A percentile compares a stretch with the other conserved stretches of the same genome.
Evolutionary conservation across 2,888 invertebrate species (phyloP).

Genomic region (Macroteleia sp.): DNA sequence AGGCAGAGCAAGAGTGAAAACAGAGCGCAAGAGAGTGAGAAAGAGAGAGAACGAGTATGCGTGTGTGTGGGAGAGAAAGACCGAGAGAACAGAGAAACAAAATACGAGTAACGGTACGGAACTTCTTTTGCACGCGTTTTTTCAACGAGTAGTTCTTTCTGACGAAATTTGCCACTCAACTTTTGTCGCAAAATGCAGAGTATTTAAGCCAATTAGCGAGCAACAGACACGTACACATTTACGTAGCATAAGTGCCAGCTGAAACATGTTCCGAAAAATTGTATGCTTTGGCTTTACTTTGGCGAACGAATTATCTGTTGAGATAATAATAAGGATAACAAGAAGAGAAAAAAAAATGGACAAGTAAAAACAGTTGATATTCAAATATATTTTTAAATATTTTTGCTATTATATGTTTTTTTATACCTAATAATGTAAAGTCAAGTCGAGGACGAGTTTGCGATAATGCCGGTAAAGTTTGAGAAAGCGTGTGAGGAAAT

Average conservation of each 20-base stretch:
- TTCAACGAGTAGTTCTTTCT: slow-evolving; percentile 70
- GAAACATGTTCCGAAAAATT: slow-evolving; percentile 78
- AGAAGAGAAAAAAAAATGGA: slow-evolving; percentile 8
- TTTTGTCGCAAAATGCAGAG: slow-evolving; percentile 80
- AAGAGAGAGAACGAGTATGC: slow-evolving; percentile 11
- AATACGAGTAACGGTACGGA: too few species aligned
- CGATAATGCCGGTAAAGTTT: slow-evolving; percentile 13
- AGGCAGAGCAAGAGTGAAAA: background rate
- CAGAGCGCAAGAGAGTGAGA: slow-evolving; percentile 14
- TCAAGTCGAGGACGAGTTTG: slow-evolving; percentile 35
- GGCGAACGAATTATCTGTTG: slow-evolving; percentile 33
- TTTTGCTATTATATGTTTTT: slow-evolving; percentile 53
- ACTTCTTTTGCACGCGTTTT: slow-evolving; percentile 72
- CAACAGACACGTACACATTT: slow-evolving; percentile 82
- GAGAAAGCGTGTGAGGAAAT: slow-evolving; percentile 40
- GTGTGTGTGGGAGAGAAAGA: background rate
- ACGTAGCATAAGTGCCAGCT: slow-evolving; percentile 80
- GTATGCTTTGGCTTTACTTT: slow-evolving; percentile 53
- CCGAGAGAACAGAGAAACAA: slow-evolving; percentile 4
- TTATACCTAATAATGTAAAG: slow-evolving; percentile 51
- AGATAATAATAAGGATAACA: slow-evolving; percentile 25
- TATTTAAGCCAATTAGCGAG: slow-evolving; percentile 83
- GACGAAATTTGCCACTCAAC: slow-evolving; percentile 76
- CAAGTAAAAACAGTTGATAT: slow-evolving; percentile 36
- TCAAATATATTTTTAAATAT: slow-evolving; percentile 51